phyloP scores from a whole-genome alignment of 2,797 vertebrate genomes.

The Scleropages formosus region DNA sequence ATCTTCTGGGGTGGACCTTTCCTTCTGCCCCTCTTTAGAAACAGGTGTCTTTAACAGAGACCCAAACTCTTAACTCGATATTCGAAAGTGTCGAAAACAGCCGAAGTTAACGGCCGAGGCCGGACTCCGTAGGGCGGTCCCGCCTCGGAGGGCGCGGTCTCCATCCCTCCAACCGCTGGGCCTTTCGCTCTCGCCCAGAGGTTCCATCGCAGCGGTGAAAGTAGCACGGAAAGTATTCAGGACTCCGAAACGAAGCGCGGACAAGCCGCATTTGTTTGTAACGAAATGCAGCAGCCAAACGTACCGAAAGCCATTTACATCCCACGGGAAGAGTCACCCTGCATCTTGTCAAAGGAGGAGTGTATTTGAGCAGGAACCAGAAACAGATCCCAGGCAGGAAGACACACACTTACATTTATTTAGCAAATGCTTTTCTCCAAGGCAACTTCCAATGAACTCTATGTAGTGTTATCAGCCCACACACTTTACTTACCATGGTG shows the following conservation, averaged over 20 bases:
- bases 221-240: neutral
- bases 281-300: neutral
- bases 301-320: neutral
- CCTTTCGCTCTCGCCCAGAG: neutral
- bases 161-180: neutral
- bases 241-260: neutral
- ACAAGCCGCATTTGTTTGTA: neutral
- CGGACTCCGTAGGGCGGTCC: neutral
- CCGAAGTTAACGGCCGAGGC: neutral
- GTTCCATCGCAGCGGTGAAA: neutral
- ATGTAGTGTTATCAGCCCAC: no score
- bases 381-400: neutral
- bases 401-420: neutral
- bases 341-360: neutral
- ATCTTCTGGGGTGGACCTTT: neutral
- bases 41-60: neutral
- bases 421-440: no score
- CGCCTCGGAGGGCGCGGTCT: neutral
- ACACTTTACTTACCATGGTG: no score
- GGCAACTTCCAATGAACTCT: no score
- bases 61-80: neutral
- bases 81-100: neutral
- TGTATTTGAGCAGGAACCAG: neutral
- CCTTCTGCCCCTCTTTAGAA: neutral
- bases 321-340: neutral